These are phyloP conservation scores for Drosophila sordidapex DNA, from an alignment of 2,888 invertebrate species.

Conservation along the genomic window DNA sequence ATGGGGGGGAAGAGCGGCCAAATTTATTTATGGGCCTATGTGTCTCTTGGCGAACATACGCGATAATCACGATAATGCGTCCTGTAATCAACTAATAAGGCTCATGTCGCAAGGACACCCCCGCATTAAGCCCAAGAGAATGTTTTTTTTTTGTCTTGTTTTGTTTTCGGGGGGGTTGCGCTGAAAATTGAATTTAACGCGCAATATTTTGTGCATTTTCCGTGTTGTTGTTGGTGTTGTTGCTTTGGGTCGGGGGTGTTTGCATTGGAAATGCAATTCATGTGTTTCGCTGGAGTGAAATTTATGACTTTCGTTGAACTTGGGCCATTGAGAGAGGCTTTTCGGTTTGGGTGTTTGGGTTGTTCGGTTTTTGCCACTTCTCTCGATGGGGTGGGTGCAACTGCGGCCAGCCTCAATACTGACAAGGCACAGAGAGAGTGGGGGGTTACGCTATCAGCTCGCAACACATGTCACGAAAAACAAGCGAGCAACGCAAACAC, in stretches of 20 bases:
- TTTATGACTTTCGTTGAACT: constrained; percentile 67
- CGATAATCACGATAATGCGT: constrained; percentile 86
- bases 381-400: constrained; percentile 25
- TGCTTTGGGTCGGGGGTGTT: constrained; percentile 44
- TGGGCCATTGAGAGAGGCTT: constrained; percentile 40
- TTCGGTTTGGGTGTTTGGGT: constrained; percentile 1
- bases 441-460: constrained; percentile 74
- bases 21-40: constrained; percentile 67
- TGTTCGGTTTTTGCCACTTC: constrained; percentile 34
- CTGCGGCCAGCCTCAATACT: constrained; percentile 57
- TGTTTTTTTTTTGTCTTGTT: constrained; percentile 11
- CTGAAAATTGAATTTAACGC: constrained; percentile 84
- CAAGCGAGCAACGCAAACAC: constrained; percentile 26
- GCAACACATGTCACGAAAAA: constrained; percentile 80
- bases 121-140: constrained; percentile 37
- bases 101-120: constrained; percentile 72
- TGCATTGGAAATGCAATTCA: constrained; percentile 74
- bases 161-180: constrained; percentile 46
- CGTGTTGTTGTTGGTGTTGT: constrained; percentile 40
- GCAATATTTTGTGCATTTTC: constrained; percentile 82
- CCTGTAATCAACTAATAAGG: constrained; percentile 86
- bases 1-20: neutral
- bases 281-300: constrained; percentile 69
- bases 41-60: constrained; percentile 62
- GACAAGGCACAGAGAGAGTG: neutral